A percentile compares a stretch with the other conserved stretches of the same genome.
Conservation (phyloP, 2,888 invertebrate species). For the Lycophotia porphyrea region DNA sequence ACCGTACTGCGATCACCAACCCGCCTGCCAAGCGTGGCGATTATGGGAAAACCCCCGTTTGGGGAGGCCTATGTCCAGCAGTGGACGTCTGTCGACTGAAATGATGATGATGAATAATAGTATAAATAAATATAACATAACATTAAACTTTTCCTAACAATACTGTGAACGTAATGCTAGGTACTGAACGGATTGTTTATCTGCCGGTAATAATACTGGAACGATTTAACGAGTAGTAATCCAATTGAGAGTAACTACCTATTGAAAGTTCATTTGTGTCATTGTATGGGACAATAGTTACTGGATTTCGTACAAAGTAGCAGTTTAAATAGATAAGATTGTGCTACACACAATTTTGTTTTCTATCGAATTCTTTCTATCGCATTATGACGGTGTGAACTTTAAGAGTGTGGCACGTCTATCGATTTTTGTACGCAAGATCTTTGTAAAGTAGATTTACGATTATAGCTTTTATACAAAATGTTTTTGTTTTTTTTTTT, state of each 20-base stretch:
- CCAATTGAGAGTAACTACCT: slow-evolving; percentile 1
- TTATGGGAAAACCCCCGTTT: too few relatives aligned
- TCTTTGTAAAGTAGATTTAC: background rate
- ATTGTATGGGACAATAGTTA: background rate
- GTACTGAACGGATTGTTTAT: slow-evolving; percentile 7
- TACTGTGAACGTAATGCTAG: slow-evolving; percentile 24
- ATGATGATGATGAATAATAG: too few relatives aligned
- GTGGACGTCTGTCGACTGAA: too few relatives aligned
- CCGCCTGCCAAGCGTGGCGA: too few relatives aligned
- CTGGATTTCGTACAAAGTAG: background rate
- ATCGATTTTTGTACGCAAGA: background rate
- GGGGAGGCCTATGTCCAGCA: too few relatives aligned
- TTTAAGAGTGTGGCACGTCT: too few relatives aligned
- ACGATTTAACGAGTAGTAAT: slow-evolving; percentile 17
- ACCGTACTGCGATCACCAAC: too few relatives aligned
- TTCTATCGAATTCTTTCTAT: too few relatives aligned
- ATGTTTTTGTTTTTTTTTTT: background rate
- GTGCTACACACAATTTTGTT: background rate
- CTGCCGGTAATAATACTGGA: slow-evolving; percentile 8
- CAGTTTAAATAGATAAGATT: background rate
- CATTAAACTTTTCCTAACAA: background rate
- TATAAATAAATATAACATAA: too few relatives aligned
- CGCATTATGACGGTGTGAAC: background rate
- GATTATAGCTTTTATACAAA: background rate
- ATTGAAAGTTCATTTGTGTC: slow-evolving; percentile 1